These are phyloP conservation scores for Neogobius melanostomus DNA, from an alignment of 2,113 vertebrate genomes.

Conservation along the genomic window DNA sequence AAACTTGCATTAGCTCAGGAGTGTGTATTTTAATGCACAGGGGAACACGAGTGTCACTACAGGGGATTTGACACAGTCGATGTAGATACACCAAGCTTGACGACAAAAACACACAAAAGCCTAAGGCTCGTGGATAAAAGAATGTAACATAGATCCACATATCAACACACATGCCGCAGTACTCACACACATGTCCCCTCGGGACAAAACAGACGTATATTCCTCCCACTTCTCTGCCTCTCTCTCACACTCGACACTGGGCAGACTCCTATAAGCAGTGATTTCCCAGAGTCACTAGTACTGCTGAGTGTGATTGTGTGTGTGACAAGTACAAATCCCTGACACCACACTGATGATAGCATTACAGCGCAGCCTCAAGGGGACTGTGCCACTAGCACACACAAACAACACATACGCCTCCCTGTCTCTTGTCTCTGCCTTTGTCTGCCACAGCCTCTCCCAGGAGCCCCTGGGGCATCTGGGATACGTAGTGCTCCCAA, in stretches of 20 bases:
- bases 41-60: slow-evolving; percentile 22
- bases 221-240: slow-evolving; percentile 40
- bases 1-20: slow-evolving; percentile 50
- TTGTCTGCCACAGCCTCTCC: slow-evolving; percentile 42
- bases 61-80: slow-evolving; percentile 50
- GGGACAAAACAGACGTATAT: slow-evolving; percentile 59
- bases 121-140: slow-evolving; percentile 61
- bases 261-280: slow-evolving; percentile 63
- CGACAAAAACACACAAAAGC: slow-evolving; percentile 55
- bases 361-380: slow-evolving; percentile 75
- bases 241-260: slow-evolving; percentile 55
- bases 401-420: slow-evolving; percentile 60
- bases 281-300: slow-evolving; percentile 74
- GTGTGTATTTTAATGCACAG: slow-evolving; percentile 36
- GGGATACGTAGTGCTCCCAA: slow-evolving; percentile 53
- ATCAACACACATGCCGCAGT: slow-evolving; percentile 39
- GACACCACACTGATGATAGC: slow-evolving; percentile 79
- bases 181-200: slow-evolving; percentile 23
- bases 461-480: slow-evolving; percentile 58
- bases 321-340: slow-evolving; percentile 82
- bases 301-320: slow-evolving; percentile 42
- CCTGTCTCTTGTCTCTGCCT: slow-evolving; percentile 22
- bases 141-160: slow-evolving; percentile 36
- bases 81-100: slow-evolving; percentile 43
- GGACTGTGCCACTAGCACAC: slow-evolving; percentile 70